Evolutionary conservation across 1,140 invertebrate species (phyloP), one percentile per base, ranked within the genome.

Genomic region (Tetramorium alpestre): DNA sequence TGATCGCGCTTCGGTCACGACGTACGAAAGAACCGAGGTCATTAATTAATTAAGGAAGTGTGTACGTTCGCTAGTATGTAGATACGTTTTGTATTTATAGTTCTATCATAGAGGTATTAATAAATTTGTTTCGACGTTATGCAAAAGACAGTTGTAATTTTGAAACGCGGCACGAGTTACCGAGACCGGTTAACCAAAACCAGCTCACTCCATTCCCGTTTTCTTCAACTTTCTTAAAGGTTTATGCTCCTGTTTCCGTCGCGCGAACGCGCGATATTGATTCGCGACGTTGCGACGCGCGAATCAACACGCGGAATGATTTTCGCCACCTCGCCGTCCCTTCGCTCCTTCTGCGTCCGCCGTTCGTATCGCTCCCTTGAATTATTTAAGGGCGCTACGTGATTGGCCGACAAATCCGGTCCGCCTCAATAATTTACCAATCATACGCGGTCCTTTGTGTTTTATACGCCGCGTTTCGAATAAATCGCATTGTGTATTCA

Each of bases 401-500:
- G 95, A 95, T 95, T 95, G 94, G 94, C 93, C 91, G 91, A 94
- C 93, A 94, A 95, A 95, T 94, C 89, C 92, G 89, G 70, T 85
- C 64, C 72, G 89, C 91, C 90, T 95, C 95, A 95, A 95, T 95
- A 95, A 95, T 95, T 95, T 95, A 95, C 93, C 94, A 94, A 95
- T 95, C 94, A 95, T 95, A 93, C 92, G 89, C 92, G 92, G 91
- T 93, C 93, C 93, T 94, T 95, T 95, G 94, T 94, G 93, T 92
- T 93, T 93, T 93, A 93, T 92, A 93, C 87, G 91, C 81, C 91
- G 86, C 89, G 91, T 90, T 93, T 92, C 92, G 92, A 93, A 95
- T 94, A 94, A 94, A 94, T 94, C 93, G 92, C 94, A 95, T 95
- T 95, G 94, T 93, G 94, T 95, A 95, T 95, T 95, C 95, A 95